phyloP scores from a whole-genome alignment of 2,888 invertebrate species.

The Formica aserva region DNA sequence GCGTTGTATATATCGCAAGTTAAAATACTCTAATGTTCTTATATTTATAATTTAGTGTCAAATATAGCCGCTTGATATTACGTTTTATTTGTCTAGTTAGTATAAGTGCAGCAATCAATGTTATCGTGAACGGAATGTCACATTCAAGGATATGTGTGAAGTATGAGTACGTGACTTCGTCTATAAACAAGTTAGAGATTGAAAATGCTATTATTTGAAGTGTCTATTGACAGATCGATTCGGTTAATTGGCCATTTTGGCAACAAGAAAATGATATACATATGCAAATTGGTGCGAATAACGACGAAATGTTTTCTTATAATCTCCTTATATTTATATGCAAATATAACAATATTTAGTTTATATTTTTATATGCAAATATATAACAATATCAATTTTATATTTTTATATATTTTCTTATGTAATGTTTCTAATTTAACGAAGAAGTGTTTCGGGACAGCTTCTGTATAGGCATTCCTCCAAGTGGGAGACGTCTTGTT shows the following conservation, averaged over 20 bases:
- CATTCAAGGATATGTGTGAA: conserved; percentile 13
- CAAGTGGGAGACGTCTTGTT: conserved; percentile 75
- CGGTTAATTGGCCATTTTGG: background rate
- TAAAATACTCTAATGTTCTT: conserved; percentile 7
- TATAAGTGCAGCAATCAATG: conserved; percentile 3
- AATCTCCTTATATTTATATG: background rate
- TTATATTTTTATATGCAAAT: background rate
- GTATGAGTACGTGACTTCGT: conserved; percentile 18
- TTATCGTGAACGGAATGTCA: conserved; percentile 28
- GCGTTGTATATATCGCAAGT: background rate
- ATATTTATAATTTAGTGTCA: conserved; percentile 17
- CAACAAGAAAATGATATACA: background rate
- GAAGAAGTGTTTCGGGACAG: background rate
- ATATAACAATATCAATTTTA: background rate
- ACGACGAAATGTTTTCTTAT: background rate
- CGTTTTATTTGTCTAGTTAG: conserved; percentile 7
- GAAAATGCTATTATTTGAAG: conserved; percentile 18
- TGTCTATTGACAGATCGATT: conserved; percentile 29
- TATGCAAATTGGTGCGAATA: background rate
- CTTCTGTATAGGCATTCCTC: conserved; percentile 13
- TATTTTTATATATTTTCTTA: background rate
- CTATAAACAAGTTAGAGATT: conserved; percentile 22
- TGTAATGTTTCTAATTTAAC: background rate
- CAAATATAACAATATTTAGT: background rate
- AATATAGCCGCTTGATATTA: background rate